These are phyloP conservation scores for Euzophera pinguis DNA, from an alignment of 2,888 invertebrate species.

Conservation along the genomic window DNA sequence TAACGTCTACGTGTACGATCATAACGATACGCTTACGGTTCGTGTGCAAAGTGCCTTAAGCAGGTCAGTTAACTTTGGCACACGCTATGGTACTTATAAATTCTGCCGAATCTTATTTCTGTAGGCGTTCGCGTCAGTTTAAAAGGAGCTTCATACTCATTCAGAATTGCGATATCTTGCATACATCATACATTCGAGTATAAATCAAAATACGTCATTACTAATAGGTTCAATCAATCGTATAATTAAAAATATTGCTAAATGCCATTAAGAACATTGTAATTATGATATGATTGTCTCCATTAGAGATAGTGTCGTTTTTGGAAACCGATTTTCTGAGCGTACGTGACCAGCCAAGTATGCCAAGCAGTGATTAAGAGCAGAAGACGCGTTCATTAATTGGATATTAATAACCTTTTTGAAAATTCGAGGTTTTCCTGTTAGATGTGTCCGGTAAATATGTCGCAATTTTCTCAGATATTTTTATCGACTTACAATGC, in stretches of 20 bases:
- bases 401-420: conserved; percentile 42
- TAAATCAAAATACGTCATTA: conserved; percentile 32
- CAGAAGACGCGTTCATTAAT: conserved; percentile 44
- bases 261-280: conserved; percentile 53
- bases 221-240: conserved; percentile 33
- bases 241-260: conserved; percentile 43
- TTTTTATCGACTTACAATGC: no score
- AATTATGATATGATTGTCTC: conserved; percentile 45
- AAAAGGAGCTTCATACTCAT: no score
- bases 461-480: conserved; percentile 3
- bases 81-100: no score
- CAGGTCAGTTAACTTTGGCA: no score
- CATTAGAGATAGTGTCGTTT: conserved; percentile 50
- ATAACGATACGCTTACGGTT: no score
- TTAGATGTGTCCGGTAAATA: conserved; percentile 18
- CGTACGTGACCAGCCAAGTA: conserved; percentile 66
- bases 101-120: no score
- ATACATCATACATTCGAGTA: background rate
- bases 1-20: no score
- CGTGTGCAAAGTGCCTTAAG: no score
- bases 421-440: conserved; percentile 56
- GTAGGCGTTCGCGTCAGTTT: no score
- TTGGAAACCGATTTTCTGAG: conserved; percentile 36
- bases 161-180: background rate
- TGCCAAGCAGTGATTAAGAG: conserved; percentile 47